Conservation (phyloP, 2,113 vertebrate species). For the Lynx canadensis region DNA sequence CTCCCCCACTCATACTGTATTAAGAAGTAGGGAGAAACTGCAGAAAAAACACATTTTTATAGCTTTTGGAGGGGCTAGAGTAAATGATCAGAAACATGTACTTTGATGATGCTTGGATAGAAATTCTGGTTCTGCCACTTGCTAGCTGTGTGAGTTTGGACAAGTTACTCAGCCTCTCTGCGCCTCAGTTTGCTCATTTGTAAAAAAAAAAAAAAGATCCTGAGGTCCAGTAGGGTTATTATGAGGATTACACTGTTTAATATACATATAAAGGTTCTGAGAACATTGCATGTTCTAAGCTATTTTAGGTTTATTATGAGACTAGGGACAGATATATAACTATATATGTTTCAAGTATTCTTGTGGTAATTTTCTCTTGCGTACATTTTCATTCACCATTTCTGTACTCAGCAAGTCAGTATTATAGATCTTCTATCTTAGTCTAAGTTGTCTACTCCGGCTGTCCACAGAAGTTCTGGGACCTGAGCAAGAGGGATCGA, state of each 20-base stretch:
- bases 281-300: neutral
- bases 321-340: neutral
- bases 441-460: neutral
- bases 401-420: neutral
- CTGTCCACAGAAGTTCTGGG: neutral
- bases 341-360: neutral
- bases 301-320: neutral
- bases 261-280: neutral
- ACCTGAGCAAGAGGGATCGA: neutral
- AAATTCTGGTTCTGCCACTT: neutral
- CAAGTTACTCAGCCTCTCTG: neutral
- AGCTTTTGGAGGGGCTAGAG: neutral
- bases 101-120: neutral
- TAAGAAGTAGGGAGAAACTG: neutral
- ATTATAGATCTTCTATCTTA: neutral
- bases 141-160: constrained; percentile 16
- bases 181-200: neutral
- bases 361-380: neutral
- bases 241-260: neutral
- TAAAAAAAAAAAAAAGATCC: neutral
- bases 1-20: too few species aligned
- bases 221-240: neutral
- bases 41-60: neutral
- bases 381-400: neutral
- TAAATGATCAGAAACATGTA: neutral